Evolutionary conservation across 2,797 vertebrate species (phyloP).

Genomic region (Macrochelys suwanniensis): DNA sequence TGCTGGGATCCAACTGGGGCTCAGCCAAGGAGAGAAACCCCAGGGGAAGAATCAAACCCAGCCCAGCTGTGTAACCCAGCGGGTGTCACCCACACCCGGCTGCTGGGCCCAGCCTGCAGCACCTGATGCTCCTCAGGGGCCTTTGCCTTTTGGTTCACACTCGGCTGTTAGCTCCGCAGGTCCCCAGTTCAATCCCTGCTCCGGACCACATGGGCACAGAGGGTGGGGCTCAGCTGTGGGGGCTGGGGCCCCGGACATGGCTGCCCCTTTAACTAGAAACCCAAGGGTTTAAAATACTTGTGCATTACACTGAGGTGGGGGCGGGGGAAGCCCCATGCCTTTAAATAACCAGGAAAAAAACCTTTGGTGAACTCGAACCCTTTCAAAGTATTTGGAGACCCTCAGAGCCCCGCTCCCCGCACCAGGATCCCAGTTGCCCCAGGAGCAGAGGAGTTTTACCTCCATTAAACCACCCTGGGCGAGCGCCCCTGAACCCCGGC

Average conservation of each 20-base stretch:
- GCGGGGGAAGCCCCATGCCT: neutral
- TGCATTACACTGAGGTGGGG: neutral
- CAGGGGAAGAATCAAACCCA: neutral
- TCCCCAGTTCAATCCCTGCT: neutral
- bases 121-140: neutral
- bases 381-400: no score
- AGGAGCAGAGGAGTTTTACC: neutral
- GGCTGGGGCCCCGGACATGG: no score
- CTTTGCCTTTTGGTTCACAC: neutral
- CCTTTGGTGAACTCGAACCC: neutral
- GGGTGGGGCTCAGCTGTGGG: neutral
- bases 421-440: neutral
- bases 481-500: neutral
- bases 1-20: neutral
- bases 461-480: neutral
- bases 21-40: neutral
- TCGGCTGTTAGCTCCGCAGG: neutral
- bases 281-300: neutral
- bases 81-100: no score
- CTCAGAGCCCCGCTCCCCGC: neutral
- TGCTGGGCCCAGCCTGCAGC: no score
- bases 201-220: fast-evolving
- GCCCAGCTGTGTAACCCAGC: neutral
- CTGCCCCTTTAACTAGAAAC: neutral
- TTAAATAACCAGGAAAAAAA: neutral